These are phyloP conservation scores for Taeniopygia guttata DNA, from an alignment of 2,797 vertebrate genomes.

Conservation along the genomic window DNA sequence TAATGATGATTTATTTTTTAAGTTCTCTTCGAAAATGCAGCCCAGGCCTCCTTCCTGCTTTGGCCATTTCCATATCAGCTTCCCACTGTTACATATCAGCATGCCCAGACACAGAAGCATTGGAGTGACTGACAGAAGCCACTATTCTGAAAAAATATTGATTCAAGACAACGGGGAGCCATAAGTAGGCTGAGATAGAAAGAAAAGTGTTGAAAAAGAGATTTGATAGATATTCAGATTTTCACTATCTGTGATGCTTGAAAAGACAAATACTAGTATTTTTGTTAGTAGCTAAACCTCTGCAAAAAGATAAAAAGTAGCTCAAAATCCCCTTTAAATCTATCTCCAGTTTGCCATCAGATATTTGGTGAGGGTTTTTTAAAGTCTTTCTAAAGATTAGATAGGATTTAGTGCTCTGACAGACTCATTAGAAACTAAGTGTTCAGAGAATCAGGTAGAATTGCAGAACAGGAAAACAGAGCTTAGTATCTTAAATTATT, in stretches of 20 bases:
- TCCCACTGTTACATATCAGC: not conserved
- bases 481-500: not conserved
- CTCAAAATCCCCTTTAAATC: not conserved
- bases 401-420: not conserved
- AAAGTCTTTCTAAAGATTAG: not conserved
- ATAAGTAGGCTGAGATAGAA: not conserved
- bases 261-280: not conserved
- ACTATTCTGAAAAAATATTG: not conserved
- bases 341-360: not conserved
- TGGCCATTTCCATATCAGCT: not conserved
- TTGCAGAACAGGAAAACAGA: not conserved
- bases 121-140: not conserved
- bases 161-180: not conserved
- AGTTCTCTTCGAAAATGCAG: not conserved
- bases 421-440: not conserved
- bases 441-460: not conserved
- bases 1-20: not conserved
- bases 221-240: not conserved
- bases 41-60: not conserved
- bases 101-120: not conserved
- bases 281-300: not conserved
- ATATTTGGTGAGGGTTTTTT: not conserved
- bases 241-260: not conserved
- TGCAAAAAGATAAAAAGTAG: not conserved
- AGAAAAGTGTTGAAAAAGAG: not conserved